These are phyloP conservation scores for Tamandua tetradactyla DNA, from an alignment of 2,797 vertebrate genomes.

Conservation along the genomic window DNA sequence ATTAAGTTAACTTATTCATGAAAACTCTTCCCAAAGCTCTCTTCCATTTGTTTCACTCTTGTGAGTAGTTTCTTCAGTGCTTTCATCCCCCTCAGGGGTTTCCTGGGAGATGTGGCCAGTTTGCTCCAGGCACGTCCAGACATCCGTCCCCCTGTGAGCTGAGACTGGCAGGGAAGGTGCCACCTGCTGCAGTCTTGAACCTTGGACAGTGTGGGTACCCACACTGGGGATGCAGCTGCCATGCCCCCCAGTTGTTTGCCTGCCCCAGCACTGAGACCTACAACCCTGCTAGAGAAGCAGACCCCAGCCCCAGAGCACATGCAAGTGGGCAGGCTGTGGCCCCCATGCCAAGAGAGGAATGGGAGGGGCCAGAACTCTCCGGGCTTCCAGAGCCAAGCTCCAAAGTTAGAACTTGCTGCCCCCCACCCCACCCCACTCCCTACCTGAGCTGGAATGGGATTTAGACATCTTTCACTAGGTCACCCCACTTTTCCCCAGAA, in stretches of 20 bases:
- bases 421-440: fast-evolving
- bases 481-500: neutral
- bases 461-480: too few species aligned
- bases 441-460: neutral
- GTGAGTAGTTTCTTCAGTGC: neutral
- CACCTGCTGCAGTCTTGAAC: fast-evolving
- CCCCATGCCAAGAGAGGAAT: too few species aligned
- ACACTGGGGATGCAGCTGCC: neutral
- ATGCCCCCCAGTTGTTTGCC: neutral
- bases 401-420: neutral
- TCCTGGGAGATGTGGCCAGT: neutral
- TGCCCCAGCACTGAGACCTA: neutral
- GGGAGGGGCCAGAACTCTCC: neutral
- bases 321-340: neutral
- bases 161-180: neutral
- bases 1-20: neutral
- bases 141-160: fast-evolving
- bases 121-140: neutral
- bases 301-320: neutral
- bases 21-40: neutral
- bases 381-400: neutral
- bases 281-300: neutral
- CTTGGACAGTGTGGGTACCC: neutral
- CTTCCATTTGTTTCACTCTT: neutral
- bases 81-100: fast-evolving